phyloP scores from a whole-genome alignment of 2,888 invertebrate species.

The Pristionchus japonicus region DNA sequence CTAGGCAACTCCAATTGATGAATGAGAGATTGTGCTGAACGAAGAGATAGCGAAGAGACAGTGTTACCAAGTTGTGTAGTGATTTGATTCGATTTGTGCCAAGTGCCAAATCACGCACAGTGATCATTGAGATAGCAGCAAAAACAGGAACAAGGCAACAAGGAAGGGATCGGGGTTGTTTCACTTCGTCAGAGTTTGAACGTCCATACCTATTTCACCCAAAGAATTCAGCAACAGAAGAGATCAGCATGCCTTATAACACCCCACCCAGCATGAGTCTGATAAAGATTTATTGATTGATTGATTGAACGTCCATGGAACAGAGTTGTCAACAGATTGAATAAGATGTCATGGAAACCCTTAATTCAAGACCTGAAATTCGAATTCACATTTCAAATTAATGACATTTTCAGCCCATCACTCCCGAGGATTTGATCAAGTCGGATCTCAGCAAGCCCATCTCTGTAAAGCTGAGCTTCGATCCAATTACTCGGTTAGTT shows the following conservation, averaged over 20 bases:
- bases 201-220: too few relatives aligned
- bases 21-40: too few relatives aligned
- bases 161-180: not conserved
- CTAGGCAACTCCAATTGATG: not conserved
- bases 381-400: too few relatives aligned
- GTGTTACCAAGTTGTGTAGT: too few relatives aligned
- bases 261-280: too few relatives aligned
- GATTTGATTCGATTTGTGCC: not conserved
- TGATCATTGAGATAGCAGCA: not conserved
- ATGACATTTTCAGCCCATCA: slow-evolving; percentile 49
- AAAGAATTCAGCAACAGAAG: too few relatives aligned
- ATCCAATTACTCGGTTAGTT: slow-evolving; percentile 48
- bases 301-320: too few relatives aligned
- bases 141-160: not conserved
- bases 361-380: not conserved
- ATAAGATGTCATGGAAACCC: not conserved
- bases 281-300: too few relatives aligned
- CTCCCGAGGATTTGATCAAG: not conserved
- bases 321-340: not conserved
- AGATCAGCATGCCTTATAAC: too few relatives aligned
- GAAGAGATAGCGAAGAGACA: too few relatives aligned
- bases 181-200: not conserved
- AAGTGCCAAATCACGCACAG: not conserved
- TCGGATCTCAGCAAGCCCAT: slow-evolving; percentile 55
- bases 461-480: slow-evolving; percentile 67